A percentile compares a stretch with the other conserved stretches of the same genome.
Conservation (phyloP, 1,140 invertebrate genomes). For the Aleiodes sp. region DNA sequence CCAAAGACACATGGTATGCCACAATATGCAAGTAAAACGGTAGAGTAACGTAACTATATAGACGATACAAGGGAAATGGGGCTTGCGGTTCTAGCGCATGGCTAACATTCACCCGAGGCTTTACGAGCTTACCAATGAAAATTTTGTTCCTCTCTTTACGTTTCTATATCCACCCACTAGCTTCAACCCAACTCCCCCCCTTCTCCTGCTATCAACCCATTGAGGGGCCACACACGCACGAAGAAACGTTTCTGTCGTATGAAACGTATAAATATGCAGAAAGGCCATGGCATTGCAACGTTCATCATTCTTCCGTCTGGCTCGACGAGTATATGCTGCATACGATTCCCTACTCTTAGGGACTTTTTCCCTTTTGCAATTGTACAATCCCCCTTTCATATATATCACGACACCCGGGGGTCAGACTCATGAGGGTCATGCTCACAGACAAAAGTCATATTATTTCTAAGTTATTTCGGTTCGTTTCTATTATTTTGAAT, state of each 20-base stretch:
- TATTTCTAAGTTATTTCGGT: not conserved
- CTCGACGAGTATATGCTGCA: conserved; percentile 18
- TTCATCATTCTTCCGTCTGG: conserved; percentile 30
- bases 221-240: not conserved
- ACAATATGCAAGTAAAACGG: not conserved
- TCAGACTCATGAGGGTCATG: conserved; percentile 7
- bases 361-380: not conserved
- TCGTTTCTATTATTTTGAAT: conserved; percentile 8
- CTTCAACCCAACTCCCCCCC: not conserved
- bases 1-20: not conserved
- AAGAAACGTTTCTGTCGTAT: conserved; percentile 14
- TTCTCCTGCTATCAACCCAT: not conserved
- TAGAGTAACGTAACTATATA: not conserved
- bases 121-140: conserved; percentile 16
- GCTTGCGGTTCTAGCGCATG: conserved; percentile 8
- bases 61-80: not conserved
- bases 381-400: not conserved
- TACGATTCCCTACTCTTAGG: not conserved
- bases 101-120: conserved; percentile 6
- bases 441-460: not conserved
- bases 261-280: conserved; percentile 26
- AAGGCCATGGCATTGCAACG: conserved; percentile 14
- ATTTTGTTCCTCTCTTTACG: not conserved
- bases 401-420: not conserved
- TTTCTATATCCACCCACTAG: conserved; percentile 1